Percentiles rank a stretch among this genome's conserved stretches.
Evolutionary conservation across 92 coral and sea anemone genomes (phyloP).

Genomic region (Actinostola sp.): DNA sequence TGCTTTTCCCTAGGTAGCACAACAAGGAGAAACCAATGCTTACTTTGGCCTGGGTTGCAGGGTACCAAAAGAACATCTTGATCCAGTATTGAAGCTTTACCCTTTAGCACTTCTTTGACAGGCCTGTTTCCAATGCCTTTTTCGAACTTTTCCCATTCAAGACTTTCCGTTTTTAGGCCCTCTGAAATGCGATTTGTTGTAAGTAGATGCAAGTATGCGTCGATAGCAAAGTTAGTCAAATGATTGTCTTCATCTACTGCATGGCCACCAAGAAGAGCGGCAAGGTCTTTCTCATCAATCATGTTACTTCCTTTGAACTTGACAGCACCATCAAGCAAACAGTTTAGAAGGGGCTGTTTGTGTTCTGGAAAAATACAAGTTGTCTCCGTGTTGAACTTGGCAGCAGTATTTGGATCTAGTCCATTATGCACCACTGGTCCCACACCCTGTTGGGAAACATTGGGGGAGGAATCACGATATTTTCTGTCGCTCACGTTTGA

Average conservation of each 20-base stretch:
- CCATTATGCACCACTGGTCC: slow-evolving; percentile 47
- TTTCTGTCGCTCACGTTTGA: slow-evolving; percentile 20
- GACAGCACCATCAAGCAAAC: slow-evolving; percentile 53
- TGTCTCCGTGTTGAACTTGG: slow-evolving; percentile 35
- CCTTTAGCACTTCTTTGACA: slow-evolving; percentile 34
- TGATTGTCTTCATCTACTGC: slow-evolving; percentile 36
- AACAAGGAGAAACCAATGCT: slow-evolving; percentile 53
- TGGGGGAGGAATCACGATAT: slow-evolving; percentile 16
- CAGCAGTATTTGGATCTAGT: slow-evolving; percentile 31
- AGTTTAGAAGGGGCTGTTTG: slow-evolving; percentile 55
- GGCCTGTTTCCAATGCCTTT: slow-evolving; percentile 25
- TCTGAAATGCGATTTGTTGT: neutral
- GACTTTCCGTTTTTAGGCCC: slow-evolving; percentile 27
- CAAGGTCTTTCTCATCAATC: slow-evolving; percentile 25
- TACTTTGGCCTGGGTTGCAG: slow-evolving; percentile 35
- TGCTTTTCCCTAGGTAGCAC: slow-evolving; percentile 19
- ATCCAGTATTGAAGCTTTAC: slow-evolving; percentile 43
- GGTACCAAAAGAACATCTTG: slow-evolving; percentile 54
- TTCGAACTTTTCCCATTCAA: slow-evolving; percentile 58
- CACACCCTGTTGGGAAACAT: slow-evolving; percentile 28
- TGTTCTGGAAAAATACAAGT: slow-evolving; percentile 37
- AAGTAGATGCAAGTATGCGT: slow-evolving; percentile 31
- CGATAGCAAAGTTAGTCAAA: slow-evolving; percentile 44
- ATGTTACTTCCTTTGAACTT: slow-evolving; percentile 38
- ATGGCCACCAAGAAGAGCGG: slow-evolving; percentile 28